Percentiles rank a stretch among this genome's conserved stretches.
These are phyloP conservation scores for Tauraco erythrolophus DNA, from an alignment of 2,113 vertebrate species.

Conservation along the genomic window DNA sequence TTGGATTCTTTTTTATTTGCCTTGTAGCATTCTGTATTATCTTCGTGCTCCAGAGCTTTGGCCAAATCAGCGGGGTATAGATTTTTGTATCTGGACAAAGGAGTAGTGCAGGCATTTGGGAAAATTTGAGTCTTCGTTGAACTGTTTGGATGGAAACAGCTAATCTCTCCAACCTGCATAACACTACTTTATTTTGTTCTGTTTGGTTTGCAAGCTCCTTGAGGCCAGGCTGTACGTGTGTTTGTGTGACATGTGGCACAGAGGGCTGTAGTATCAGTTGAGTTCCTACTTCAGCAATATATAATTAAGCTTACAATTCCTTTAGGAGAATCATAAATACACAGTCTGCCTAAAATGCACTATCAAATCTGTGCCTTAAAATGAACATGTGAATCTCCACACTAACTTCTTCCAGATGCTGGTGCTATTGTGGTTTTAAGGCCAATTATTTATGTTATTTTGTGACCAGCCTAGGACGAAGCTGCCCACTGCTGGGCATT, in stretches of 20 bases:
- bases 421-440: background rate
- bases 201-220: background rate
- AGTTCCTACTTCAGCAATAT: background rate
- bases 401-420: background rate
- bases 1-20: background rate
- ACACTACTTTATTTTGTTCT: background rate
- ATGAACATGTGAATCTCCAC: background rate
- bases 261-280: background rate
- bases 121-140: background rate
- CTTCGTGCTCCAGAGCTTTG: background rate
- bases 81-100: background rate
- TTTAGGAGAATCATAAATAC: background rate
- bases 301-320: background rate
- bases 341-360: background rate
- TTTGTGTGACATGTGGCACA: background rate
- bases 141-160: background rate
- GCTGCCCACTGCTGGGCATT: background rate
- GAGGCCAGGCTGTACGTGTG: rapidly evolving
- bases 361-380: background rate
- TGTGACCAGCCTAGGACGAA: background rate
- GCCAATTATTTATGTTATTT: background rate
- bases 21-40: background rate
- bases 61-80: rapidly evolving
- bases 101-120: background rate
- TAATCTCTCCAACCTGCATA: background rate